Conservation (phyloP, 2,797 vertebrate genomes). For the Choloepus didactylus region DNA sequence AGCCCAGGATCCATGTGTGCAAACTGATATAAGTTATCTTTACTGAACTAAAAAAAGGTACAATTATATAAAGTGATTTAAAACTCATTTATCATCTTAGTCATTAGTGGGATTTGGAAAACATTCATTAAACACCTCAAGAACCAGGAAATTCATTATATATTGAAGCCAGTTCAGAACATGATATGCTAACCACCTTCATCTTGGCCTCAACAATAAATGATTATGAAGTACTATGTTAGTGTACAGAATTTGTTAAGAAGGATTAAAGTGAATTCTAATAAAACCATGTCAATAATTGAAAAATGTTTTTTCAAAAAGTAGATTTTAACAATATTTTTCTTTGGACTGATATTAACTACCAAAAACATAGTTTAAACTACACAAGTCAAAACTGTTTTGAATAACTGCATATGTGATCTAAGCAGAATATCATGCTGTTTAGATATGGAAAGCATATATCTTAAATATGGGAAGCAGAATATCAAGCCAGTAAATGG, state of each 20-base stretch:
- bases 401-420: neutral
- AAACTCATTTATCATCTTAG: slow-evolving; percentile 61
- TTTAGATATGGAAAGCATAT: no score
- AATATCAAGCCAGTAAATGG: neutral
- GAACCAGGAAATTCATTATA: slow-evolving; percentile 52
- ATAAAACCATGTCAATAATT: neutral
- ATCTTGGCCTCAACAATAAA: slow-evolving; percentile 37
- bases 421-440: neutral
- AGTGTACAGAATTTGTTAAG: neutral
- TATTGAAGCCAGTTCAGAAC: slow-evolving; percentile 23
- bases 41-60: slow-evolving; percentile 54
- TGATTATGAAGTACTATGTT: slow-evolving; percentile 38
- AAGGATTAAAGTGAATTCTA: neutral
- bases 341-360: neutral
- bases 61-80: slow-evolving; percentile 63
- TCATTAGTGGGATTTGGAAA: slow-evolving; percentile 63
- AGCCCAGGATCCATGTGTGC: neutral
- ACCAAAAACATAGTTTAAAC: neutral
- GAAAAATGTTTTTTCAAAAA: neutral
- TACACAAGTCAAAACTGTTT: neutral
- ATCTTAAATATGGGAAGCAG: neutral
- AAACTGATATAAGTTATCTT: slow-evolving; percentile 40
- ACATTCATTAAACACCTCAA: slow-evolving; percentile 59
- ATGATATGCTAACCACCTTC: slow-evolving; percentile 53
- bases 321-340: neutral